phyloP scores from a whole-genome alignment of 1,140 invertebrate genomes.

The Maniola jurtina region DNA sequence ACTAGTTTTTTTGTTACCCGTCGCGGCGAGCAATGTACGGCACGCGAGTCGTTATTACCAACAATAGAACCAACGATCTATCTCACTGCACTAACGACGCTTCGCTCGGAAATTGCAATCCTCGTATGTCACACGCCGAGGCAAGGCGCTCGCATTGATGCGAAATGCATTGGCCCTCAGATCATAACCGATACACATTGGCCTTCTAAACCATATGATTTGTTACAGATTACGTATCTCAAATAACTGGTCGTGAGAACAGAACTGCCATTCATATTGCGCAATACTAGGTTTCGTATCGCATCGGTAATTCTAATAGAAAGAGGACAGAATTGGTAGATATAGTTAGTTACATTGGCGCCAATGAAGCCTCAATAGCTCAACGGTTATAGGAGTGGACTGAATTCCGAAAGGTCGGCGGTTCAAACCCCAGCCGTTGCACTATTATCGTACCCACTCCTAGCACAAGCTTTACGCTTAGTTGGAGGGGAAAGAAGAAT shows the following conservation, averaged over 20 bases:
- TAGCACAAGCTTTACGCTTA: no score
- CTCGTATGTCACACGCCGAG: constrained; percentile 62
- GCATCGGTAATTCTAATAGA: not conserved
- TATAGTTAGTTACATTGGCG: no score
- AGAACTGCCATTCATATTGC: not conserved
- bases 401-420: no score
- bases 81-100: constrained; percentile 56
- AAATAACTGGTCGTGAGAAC: not conserved
- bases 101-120: constrained; percentile 68
- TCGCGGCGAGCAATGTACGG: constrained; percentile 40
- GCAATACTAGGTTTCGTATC: not conserved
- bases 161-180: constrained; percentile 23
- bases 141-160: constrained; percentile 52
- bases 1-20: no score
- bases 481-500: no score
- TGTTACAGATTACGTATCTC: not conserved
- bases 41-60: constrained; percentile 56
- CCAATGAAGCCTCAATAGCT: no score
- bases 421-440: no score
- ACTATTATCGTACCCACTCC: no score
- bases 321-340: not conserved
- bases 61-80: constrained; percentile 41
- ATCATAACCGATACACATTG: not conserved
- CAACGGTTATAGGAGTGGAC: no score
- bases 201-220: not conserved